A percentile compares a stretch with the other conserved stretches of the same genome.
phyloP scores from a whole-genome alignment of 2,113 vertebrate species.

The Pycnonotus jocosus region DNA sequence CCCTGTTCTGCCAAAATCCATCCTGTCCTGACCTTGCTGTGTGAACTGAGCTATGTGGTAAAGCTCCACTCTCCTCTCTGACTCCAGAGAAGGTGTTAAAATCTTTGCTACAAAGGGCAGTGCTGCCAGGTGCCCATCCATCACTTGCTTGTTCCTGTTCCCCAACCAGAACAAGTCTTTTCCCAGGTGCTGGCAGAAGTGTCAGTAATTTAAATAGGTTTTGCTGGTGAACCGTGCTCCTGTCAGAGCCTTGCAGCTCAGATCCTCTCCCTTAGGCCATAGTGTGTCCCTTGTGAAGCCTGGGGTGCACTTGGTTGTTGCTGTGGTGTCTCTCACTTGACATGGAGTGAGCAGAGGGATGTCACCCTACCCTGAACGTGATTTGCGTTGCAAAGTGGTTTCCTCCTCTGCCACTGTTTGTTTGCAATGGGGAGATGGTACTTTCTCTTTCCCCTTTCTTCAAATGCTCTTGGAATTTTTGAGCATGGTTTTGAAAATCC shows the following conservation, averaged over 20 bases:
- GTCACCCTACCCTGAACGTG: background rate
- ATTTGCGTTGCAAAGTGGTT: rapidly evolving
- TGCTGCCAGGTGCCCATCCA: background rate
- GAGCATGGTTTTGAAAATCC: background rate
- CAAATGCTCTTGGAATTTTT: background rate
- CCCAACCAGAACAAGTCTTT: background rate
- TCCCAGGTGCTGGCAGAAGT: background rate
- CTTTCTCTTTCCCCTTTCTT: background rate
- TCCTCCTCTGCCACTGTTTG: background rate
- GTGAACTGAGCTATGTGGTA: background rate
- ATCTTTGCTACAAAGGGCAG: background rate
- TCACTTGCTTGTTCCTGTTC: background rate
- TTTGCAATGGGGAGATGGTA: background rate
- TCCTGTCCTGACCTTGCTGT: background rate
- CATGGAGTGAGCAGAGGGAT: background rate
- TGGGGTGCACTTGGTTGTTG: background rate
- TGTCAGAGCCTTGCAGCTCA: background rate
- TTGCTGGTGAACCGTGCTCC: background rate
- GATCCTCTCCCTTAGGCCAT: background rate
- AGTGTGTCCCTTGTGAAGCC: background rate
- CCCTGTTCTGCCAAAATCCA: background rate
- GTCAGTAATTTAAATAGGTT: background rate
- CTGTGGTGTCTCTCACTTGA: background rate
- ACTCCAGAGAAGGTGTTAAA: background rate
- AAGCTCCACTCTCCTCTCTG: background rate